Evolutionary conservation across 2,888 invertebrate genomes (phyloP).

Genomic region (Dugesia japonica): DNA sequence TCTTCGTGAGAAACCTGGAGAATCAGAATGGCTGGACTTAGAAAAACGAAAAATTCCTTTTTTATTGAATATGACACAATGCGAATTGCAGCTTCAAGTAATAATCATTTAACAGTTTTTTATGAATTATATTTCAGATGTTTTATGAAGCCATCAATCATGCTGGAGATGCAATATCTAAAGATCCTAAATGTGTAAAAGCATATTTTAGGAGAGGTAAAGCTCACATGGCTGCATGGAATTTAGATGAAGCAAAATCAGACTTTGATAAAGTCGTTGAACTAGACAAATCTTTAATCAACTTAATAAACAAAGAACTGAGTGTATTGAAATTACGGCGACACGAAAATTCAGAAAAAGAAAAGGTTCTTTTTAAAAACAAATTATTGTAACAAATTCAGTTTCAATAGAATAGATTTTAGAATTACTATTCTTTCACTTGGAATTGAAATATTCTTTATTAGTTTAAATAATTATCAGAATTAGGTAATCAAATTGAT

Average conservation of each 20-base stretch:
- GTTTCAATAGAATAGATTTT: too few species aligned
- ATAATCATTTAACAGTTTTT: background rate
- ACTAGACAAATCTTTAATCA: constrained; percentile 58
- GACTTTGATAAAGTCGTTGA: constrained; percentile 57
- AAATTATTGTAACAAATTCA: constrained; percentile 34
- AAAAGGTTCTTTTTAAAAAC: constrained; percentile 47
- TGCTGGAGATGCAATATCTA: constrained; percentile 67
- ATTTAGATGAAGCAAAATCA: constrained; percentile 53
- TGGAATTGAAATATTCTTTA: too few species aligned
- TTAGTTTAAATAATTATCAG: too few species aligned
- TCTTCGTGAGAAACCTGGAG: constrained; percentile 75
- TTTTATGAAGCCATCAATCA: constrained; percentile 79
- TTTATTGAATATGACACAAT: constrained; percentile 74
- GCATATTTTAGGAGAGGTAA: constrained; percentile 76
- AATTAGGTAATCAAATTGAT: too few species aligned
- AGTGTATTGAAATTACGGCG: constrained; percentile 54
- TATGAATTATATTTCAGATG: constrained; percentile 53
- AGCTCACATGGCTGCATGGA: constrained; percentile 78
- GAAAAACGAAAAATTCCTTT: constrained; percentile 69
- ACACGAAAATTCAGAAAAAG: constrained; percentile 56
- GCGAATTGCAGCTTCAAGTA: constrained; percentile 59
- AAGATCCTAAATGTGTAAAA: constrained; percentile 78
- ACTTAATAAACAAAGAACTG: constrained; percentile 59
- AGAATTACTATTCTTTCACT: too few species aligned
- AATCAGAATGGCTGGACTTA: constrained; percentile 67